phyloP scores from a whole-genome alignment of 2,888 invertebrate species.

The Argyra leucocephala region DNA sequence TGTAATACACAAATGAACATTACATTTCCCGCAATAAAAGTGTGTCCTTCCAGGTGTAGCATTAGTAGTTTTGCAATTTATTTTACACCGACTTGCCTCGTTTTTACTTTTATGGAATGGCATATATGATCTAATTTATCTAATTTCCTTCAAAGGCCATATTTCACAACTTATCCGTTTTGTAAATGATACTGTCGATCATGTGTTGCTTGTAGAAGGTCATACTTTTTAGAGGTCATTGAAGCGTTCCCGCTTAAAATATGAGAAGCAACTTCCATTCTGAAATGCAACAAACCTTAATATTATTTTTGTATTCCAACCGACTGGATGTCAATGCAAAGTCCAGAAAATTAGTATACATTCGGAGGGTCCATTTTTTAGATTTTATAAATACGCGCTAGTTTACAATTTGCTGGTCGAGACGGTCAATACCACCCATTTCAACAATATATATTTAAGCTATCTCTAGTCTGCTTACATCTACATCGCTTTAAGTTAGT shows the following conservation, averaged over 20 bases:
- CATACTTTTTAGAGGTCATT: background rate
- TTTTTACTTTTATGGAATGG: background rate
- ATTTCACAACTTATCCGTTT: too few relatives aligned
- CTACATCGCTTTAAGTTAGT: background rate
- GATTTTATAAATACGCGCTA: too few relatives aligned
- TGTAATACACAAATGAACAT: conserved; percentile 9
- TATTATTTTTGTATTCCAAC: background rate
- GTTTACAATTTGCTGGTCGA: too few relatives aligned
- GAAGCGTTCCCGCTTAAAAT: background rate
- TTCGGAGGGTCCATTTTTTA: conserved; percentile 1
- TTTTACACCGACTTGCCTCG: background rate
- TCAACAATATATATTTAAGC: too few relatives aligned
- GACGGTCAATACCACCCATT: too few relatives aligned
- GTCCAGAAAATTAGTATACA: conserved; percentile 4
- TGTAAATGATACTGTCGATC: background rate
- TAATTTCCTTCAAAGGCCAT: background rate
- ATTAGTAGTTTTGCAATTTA: background rate
- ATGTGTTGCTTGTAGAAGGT: background rate
- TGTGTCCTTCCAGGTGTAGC: background rate
- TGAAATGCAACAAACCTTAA: background rate
- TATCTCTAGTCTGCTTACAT: too few relatives aligned
- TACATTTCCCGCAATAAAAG: background rate
- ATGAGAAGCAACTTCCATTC: background rate
- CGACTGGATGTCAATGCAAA: background rate
- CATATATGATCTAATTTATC: background rate